A percentile compares a stretch with the other conserved stretches of the same genome.
phyloP scores from a whole-genome alignment of 2,113 vertebrate species.

The Sakesphorus luctuosus region DNA sequence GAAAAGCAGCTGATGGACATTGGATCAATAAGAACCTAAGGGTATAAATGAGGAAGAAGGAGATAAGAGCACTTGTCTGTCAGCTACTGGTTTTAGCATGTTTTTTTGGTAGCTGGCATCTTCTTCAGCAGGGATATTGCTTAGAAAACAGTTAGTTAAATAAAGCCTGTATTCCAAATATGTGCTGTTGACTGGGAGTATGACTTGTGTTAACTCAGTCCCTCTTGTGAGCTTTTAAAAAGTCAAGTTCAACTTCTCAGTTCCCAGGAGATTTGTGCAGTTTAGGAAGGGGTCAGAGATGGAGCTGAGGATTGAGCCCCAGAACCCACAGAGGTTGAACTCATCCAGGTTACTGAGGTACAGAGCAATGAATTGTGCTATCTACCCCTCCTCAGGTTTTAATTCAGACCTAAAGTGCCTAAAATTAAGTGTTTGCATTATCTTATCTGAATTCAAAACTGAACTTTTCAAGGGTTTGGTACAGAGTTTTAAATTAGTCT shows the following conservation, averaged over 20 bases:
- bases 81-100: not conserved
- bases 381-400: not conserved
- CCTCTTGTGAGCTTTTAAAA: not conserved
- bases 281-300: not conserved
- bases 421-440: not conserved
- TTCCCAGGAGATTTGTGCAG: not conserved
- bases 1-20: not conserved
- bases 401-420: not conserved
- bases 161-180: not conserved
- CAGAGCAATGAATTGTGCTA: not conserved
- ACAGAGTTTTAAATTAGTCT: not conserved
- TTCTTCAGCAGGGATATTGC: not conserved
- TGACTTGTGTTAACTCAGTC: not conserved
- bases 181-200: not conserved
- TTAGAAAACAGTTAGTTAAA: not conserved
- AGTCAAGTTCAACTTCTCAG: not conserved
- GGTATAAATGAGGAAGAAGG: not conserved
- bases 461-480: not conserved
- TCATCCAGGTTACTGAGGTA: fast-evolving
- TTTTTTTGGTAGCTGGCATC: not conserved
- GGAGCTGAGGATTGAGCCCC: not conserved
- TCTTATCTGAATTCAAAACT: not conserved
- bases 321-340: not conserved
- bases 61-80: not conserved
- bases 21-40: not conserved